Percentiles rank a stretch among this genome's conserved stretches.
phyloP scores from a whole-genome alignment of 2,797 vertebrate genomes.

The Danionella dracula region DNA sequence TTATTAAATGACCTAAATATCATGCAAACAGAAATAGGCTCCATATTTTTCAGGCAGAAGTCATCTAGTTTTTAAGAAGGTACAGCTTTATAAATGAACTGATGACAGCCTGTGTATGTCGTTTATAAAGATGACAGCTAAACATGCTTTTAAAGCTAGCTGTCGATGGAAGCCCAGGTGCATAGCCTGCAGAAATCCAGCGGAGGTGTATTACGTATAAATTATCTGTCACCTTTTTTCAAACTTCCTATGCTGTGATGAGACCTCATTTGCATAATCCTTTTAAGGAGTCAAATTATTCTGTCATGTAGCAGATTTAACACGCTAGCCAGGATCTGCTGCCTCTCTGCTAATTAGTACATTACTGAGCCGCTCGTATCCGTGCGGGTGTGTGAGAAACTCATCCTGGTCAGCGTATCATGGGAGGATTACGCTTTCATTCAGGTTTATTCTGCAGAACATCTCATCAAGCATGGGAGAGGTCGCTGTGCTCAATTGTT shows the following conservation, averaged over 20 bases:
- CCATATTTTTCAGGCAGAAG: background rate
- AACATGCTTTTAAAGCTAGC: slow-evolving; percentile 54
- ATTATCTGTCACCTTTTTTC: slow-evolving; percentile 92
- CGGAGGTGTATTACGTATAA: slow-evolving; percentile 91
- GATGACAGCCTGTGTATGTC: slow-evolving; percentile 17
- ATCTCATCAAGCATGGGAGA: slow-evolving; percentile 4
- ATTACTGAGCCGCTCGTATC: slow-evolving; percentile 66
- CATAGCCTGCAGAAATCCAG: slow-evolving; percentile 81
- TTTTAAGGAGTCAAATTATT: slow-evolving; percentile 95
- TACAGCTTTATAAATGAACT: slow-evolving; percentile 34
- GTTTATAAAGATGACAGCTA: slow-evolving; percentile 46
- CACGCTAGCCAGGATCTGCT: slow-evolving; percentile 87
- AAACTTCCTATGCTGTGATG: slow-evolving; percentile 86
- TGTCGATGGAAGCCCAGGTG: slow-evolving; percentile 71
- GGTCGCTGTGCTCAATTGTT: background rate
- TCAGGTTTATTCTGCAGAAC: slow-evolving; percentile 27
- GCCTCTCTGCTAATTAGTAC: slow-evolving; percentile 87
- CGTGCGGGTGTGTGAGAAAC: slow-evolving; percentile 62
- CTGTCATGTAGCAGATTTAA: slow-evolving; percentile 95
- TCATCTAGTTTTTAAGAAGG: slow-evolving; percentile 3
- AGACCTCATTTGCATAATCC: slow-evolving; percentile 92
- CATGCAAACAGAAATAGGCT: background rate
- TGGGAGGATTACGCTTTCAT: slow-evolving; percentile 20
- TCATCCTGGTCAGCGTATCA: slow-evolving; percentile 53
- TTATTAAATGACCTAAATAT: background rate